phyloP scores from a whole-genome alignment of 2,113 vertebrate genomes.

The Psophia crepitans region DNA sequence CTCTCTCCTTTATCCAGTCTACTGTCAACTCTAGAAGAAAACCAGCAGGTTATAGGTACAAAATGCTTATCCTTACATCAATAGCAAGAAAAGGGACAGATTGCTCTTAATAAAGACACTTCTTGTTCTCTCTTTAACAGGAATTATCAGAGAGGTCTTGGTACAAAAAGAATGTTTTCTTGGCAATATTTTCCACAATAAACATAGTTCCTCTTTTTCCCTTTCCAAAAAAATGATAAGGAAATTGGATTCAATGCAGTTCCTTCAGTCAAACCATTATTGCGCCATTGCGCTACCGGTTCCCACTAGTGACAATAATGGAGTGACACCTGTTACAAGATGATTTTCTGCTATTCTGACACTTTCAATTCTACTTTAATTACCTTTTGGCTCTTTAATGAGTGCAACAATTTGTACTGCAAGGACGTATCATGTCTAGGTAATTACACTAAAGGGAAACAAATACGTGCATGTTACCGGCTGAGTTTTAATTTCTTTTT shows the following conservation, averaged over 20 bases:
- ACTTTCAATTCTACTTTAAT: slow-evolving; percentile 25
- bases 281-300: not conserved
- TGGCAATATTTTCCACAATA: not conserved
- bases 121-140: not conserved
- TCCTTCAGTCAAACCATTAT: not conserved
- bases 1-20: not conserved
- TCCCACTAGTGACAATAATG: not conserved
- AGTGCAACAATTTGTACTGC: not conserved
- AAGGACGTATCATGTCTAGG: not conserved
- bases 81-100: not conserved
- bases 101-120: not conserved
- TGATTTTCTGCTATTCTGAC: slow-evolving; percentile 50
- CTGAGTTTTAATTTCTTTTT: not conserved
- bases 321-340: slow-evolving; percentile 21
- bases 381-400: slow-evolving; percentile 21
- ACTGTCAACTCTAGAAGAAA: not conserved
- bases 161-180: not conserved
- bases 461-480: not conserved
- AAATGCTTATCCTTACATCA: not conserved
- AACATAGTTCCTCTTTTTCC: not conserved
- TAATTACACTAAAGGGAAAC: slow-evolving; percentile 9
- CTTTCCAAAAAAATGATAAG: not conserved
- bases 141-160: not conserved
- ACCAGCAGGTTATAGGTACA: not conserved
- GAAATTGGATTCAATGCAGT: not conserved